Evolutionary conservation across 2,797 vertebrate genomes (phyloP), one percentile per base, ranked within the genome.

Genomic region (Coccyzus lansbergi): DNA sequence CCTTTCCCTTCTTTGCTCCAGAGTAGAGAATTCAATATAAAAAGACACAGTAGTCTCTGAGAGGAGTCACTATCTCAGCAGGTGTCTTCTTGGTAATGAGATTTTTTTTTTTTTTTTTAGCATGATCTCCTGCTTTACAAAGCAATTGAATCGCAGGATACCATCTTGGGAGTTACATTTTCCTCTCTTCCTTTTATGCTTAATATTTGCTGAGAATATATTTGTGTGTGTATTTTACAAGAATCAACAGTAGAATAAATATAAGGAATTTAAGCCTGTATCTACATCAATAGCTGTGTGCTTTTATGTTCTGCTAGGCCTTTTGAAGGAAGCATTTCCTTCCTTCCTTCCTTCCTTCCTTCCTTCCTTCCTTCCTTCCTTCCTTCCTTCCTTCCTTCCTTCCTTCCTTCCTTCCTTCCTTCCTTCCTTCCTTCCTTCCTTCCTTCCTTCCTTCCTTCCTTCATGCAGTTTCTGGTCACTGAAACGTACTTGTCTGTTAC

Each of bases 81-180:
- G 82, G 76, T 91, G 81, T 18, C 34, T 95, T 93, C 64, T 49
- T 88, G 71, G 48, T 91, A 94, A 94, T 86, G 70, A 86, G 31
- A 25, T 72, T 49, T 81, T 49, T 29, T 3, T 19, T 16, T 16
- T 55, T 26, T 49, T 85, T 83, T 25, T 94, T 84, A 78, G 19
- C 71, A 22, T 67, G 77, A 56, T 46, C 74, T 91, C 56, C 51
- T 86, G 29, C 81, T 95, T 94, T 92, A 38, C 62, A 88, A 51
- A 42, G 29, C 31, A 46, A 1, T 91, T 88, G 86, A 93, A 90
- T 77, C 71, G 75, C 62, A 90, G 65, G 87, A n/a, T 53, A 63
- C 15, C 36, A 81, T 92, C 95, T 58, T 56, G 67, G 70, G 25
- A 33, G 24, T 59, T 90, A 26, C 34, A 34, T 95, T 94, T 95